A percentile compares a stretch with the other conserved stretches of the same genome.
Conservation (phyloP, 1,140 invertebrate genomes). For the Drosophila mayri region DNA sequence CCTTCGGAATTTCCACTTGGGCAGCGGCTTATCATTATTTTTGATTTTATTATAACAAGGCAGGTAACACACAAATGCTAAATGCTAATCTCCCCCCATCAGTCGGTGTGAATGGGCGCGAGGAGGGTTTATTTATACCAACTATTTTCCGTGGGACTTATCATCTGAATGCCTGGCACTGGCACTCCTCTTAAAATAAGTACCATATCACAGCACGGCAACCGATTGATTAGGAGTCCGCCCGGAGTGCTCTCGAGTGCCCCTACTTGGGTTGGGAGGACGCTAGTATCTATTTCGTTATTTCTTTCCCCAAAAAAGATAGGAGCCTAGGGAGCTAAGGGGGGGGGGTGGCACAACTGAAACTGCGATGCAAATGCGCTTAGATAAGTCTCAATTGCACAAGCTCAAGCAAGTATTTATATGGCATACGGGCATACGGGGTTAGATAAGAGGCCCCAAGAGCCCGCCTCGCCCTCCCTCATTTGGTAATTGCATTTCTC, state of each 20-base stretch:
- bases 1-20: slow-evolving; percentile 6
- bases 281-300: slow-evolving; percentile 1
- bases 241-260: slow-evolving; percentile 11
- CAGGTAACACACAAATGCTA: not conserved
- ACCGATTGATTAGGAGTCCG: slow-evolving; percentile 12
- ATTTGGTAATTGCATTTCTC: slow-evolving; percentile 38
- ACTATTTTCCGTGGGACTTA: slow-evolving; percentile 2
- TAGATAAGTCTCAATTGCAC: slow-evolving; percentile 58
- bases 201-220: slow-evolving; percentile 31
- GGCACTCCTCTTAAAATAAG: slow-evolving; percentile 4
- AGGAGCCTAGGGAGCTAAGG: not conserved
- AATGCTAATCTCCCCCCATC: slow-evolving; percentile 16
- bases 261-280: slow-evolving; percentile 1
- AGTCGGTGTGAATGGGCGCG: slow-evolving; percentile 4
- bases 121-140: slow-evolving; percentile 12
- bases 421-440: not conserved
- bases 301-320: not conserved
- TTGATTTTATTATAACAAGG: slow-evolving; percentile 13
- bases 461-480: slow-evolving; percentile 17
- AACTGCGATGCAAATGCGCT: slow-evolving; percentile 49
- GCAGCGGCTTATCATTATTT: slow-evolving; percentile 7
- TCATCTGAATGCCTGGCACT: not conserved
- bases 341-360: slow-evolving; percentile 1
- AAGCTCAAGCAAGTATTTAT: slow-evolving; percentile 21
- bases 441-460: slow-evolving; percentile 45